Base-by-base conservation (phyloP, 2,797 vertebrate species). In the Amblyraja radiata region DNA sequence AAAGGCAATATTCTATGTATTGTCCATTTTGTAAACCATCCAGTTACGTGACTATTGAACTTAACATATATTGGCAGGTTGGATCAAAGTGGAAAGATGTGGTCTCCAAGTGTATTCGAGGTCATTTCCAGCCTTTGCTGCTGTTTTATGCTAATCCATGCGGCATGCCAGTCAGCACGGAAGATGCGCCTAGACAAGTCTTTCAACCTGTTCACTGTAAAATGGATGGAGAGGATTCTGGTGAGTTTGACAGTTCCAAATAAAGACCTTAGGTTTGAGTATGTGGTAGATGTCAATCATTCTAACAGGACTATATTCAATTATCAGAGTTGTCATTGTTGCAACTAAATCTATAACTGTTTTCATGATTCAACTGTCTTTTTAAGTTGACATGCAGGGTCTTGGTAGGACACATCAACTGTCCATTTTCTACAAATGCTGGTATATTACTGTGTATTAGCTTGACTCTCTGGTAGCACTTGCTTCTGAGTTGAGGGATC, bases 61-160 rank as follows among this genome's bases (percentile, higher is more conserved):
- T 93, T 54, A 63, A 25, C 46, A 74, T 54, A 39, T 6, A 61
- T 63, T 68, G 93, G 65, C 79, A 99, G 98, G 97, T 99, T 0
- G 98, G 99, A 93, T 95, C 97, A 21, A 97, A 97, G 94, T 99
- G 99, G 99, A 99, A 99, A 95, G 99, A 99, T 28, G 99, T 99
- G 81, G 97, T 98, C 93, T 97, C 95, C 95, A 98, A 98, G 95
- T 99, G 99, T 94, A 97, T 98, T 94, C 97, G 97, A 93, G 98
- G 98, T 95, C 99, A 99, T 94, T 99, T 99, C 95, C 99, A 99
- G 95, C 99, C 99, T 18, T 96, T 99, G 94, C 96, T 99, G 93
- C 95, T 99, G 68, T 99, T 99, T 95, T 99, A 99, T 93, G 96
- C 99, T 81, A 98, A 99, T 95, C 98, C 98, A 2, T 97, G 98